Evolutionary conservation across 2,797 vertebrate genomes (phyloP).

Genomic region (Molothrus aeneus): DNA sequence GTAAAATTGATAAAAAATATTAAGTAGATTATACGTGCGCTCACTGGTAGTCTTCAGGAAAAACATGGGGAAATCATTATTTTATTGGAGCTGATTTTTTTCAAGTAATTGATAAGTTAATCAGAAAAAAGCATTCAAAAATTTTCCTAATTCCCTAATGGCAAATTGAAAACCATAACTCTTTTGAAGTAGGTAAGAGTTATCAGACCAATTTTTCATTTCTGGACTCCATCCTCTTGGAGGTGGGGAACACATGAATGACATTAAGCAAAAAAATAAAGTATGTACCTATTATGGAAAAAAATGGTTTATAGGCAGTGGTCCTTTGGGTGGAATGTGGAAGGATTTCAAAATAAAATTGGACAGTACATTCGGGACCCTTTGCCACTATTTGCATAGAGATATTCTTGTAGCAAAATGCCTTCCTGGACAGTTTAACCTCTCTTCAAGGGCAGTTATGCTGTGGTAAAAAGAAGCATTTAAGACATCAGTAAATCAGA

Average conservation of each 20-base stretch:
- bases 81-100: background rate
- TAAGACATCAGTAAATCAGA: background rate
- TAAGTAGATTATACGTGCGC: fast-evolving
- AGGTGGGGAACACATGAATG: background rate
- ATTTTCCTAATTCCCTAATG: background rate
- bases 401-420: background rate
- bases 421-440: background rate
- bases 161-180: background rate
- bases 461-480: background rate
- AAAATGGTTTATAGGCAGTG: fast-evolving
- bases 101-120: background rate
- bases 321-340: background rate
- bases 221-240: background rate
- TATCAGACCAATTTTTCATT: background rate
- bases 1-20: background rate
- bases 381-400: background rate
- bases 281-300: background rate
- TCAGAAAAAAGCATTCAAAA: background rate
- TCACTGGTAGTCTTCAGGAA: background rate
- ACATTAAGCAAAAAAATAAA: background rate
- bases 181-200: background rate
- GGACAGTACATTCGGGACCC: background rate
- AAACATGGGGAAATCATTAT: background rate
- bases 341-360: background rate
- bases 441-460: background rate